Conservation (phyloP, 2,888 invertebrate genomes). For the Spilosoma lubricipeda region DNA sequence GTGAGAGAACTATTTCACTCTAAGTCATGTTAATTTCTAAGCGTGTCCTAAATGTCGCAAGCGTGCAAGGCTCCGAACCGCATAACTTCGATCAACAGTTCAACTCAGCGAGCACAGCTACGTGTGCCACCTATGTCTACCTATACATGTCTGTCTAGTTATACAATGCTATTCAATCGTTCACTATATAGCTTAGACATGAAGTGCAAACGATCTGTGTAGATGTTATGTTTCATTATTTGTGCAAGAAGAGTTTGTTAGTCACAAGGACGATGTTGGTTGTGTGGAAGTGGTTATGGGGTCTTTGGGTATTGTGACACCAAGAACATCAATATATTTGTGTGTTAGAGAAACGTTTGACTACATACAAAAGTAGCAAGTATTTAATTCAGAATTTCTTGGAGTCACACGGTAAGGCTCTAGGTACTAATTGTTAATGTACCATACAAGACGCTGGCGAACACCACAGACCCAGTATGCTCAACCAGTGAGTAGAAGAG, state of each 20-base stretch:
- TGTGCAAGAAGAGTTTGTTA: constrained; percentile 81
- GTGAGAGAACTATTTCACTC: constrained; percentile 60
- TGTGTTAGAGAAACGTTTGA: background rate
- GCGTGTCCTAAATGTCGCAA: constrained; percentile 69
- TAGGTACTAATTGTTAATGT: constrained; percentile 68
- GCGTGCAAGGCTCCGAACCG: constrained; percentile 69
- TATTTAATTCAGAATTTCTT: constrained; percentile 22
- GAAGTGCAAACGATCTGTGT: constrained; percentile 44
- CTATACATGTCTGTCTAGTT: constrained; percentile 42
- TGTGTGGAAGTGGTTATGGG: constrained; percentile 71
- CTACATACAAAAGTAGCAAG: background rate
- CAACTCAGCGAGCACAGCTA: constrained; percentile 60
- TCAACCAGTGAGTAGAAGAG: constrained; percentile 73
- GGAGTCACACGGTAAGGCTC: constrained; percentile 50
- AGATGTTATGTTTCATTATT: constrained; percentile 46
- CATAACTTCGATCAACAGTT: constrained; percentile 64
- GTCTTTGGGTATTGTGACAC: constrained; percentile 54
- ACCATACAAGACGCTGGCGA: constrained; percentile 62
- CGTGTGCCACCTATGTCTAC: constrained; percentile 51
- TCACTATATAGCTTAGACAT: constrained; percentile 35
- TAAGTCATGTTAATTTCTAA: constrained; percentile 72
- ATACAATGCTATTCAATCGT: constrained; percentile 45
- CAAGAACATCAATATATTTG: constrained; percentile 33
- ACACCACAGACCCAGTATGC: constrained; percentile 72
- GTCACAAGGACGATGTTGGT: constrained; percentile 81